These are phyloP conservation scores for Hipparchia semele DNA, from an alignment of 2,888 invertebrate species.

Conservation along the genomic window DNA sequence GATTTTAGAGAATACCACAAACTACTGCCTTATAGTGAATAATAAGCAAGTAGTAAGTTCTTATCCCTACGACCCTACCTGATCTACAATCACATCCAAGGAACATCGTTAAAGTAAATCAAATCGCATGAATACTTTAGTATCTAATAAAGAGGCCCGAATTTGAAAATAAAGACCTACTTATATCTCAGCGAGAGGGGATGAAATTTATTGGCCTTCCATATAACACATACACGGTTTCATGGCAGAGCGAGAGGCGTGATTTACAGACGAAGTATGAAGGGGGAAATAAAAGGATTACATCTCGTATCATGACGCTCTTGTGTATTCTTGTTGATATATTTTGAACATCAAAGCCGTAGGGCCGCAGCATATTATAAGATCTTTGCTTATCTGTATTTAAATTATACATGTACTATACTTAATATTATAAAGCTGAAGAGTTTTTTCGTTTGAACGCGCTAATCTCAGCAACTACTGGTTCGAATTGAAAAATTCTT, in stretches of 20 bases:
- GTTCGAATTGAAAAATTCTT: no score
- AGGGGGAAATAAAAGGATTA: constrained; percentile 64
- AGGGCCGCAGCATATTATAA: neutral
- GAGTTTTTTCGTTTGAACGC: no score
- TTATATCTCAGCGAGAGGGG: constrained; percentile 11
- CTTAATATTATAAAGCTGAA: no score
- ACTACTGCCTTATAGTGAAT: no score
- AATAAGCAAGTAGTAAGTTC: no score
- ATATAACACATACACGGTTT: constrained; percentile 62
- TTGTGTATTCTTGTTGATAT: constrained; percentile 40
- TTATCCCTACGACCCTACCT: no score
- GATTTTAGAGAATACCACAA: no score
- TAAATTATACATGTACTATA: neutral
- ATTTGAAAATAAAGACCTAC: constrained; percentile 16
- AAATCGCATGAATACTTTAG: neutral
- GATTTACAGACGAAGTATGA: constrained; percentile 61
- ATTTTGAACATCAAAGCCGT: constrained; percentile 38
- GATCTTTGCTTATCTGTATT: neutral
- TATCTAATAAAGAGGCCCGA: constrained; percentile 18
- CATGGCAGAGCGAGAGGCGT: constrained; percentile 57
- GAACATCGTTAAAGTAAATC: constrained; percentile 15
- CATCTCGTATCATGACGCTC: constrained; percentile 40
- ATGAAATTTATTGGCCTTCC: constrained; percentile 69
- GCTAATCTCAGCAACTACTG: no score
- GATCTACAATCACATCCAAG: neutral